Percentiles rank a stretch among this genome's conserved stretches.
phyloP scores from a whole-genome alignment of 2,113 vertebrate species.

The Alouatta palliata region DNA sequence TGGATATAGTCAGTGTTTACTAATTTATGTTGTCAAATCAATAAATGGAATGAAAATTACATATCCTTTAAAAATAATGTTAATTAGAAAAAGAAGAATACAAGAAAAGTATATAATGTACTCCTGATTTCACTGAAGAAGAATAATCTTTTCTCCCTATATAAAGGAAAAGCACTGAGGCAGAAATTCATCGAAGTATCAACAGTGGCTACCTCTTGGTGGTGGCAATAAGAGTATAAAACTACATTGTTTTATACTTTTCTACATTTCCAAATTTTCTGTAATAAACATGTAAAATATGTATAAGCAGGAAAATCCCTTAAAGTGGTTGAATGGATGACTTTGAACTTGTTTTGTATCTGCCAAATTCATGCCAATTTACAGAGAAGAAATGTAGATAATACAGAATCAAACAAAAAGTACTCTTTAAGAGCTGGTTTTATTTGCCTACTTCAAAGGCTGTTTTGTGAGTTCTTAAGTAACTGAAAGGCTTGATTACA shows the following conservation, averaged over 20 bases:
- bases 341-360: background rate
- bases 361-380: background rate
- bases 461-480: background rate
- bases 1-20: background rate
- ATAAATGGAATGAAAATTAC: background rate
- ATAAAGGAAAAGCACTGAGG: background rate
- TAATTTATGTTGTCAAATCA: background rate
- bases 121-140: slow-evolving; percentile 10
- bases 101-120: background rate
- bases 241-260: background rate
- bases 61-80: background rate
- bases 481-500: slow-evolving; percentile 17
- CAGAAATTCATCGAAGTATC: background rate
- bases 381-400: slow-evolving; percentile 39
- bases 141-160: background rate
- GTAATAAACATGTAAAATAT: background rate
- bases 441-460: slow-evolving; percentile 35
- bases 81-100: background rate
- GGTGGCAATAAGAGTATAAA: background rate
- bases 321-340: background rate
- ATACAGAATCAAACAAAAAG: slow-evolving; percentile 42
- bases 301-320: background rate
- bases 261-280: background rate
- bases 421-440: slow-evolving; percentile 1
- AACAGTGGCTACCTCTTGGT: background rate